Conservation (phyloP, 2,888 invertebrate genomes). For the Priapulus caudatus region DNA sequence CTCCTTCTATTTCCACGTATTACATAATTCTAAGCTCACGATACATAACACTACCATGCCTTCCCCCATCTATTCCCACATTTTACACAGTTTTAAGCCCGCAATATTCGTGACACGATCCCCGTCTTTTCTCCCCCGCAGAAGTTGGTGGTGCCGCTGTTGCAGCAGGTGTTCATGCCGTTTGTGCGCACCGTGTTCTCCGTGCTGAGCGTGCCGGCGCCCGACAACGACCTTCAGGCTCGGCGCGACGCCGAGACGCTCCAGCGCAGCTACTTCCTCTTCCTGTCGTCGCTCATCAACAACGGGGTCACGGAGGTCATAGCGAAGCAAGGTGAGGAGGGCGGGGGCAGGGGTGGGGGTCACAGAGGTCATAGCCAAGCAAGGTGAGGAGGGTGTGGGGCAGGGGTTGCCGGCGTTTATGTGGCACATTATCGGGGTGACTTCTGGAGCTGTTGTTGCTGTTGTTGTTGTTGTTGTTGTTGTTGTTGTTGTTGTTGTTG, state of each 20-base stretch:
- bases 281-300: conserved; percentile 42
- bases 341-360: no score
- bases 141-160: conserved; percentile 43
- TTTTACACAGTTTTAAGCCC: conserved; percentile 2
- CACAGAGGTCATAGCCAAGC: no score
- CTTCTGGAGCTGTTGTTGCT: conserved; percentile 33
- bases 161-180: conserved; percentile 43
- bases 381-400: conserved; percentile 28
- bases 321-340: conserved; percentile 30
- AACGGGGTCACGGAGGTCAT: conserved; percentile 42
- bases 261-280: conserved; percentile 43
- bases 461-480: no score
- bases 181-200: conserved; percentile 42
- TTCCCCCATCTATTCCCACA: conserved; percentile 1
- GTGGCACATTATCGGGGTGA: conserved; percentile 3
- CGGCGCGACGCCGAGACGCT: conserved; percentile 40
- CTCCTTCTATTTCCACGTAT: no score
- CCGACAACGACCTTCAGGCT: conserved; percentile 42
- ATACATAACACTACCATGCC: conserved; percentile 6
- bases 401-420: conserved; percentile 4
- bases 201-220: conserved; percentile 39
- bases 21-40: no score
- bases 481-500: no score
- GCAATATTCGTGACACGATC: background rate
- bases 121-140: no score